Conservation (phyloP, 23 tunicate genomes). For the Styela plicata region DNA sequence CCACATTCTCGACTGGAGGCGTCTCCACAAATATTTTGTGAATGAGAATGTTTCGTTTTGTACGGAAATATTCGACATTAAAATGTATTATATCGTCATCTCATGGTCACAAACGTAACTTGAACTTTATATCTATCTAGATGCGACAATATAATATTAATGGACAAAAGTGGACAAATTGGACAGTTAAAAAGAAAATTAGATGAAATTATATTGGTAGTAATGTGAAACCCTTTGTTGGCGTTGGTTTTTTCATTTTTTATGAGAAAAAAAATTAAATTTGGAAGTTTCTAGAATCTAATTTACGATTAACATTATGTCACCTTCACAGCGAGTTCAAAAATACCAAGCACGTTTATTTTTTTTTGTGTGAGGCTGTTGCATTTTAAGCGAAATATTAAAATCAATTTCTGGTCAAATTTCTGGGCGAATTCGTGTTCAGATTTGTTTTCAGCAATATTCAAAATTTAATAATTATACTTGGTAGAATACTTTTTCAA, state of each 20-base stretch:
- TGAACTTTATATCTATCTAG: too few relatives aligned
- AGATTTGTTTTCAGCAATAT: too few relatives aligned
- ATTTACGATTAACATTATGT: too few relatives aligned
- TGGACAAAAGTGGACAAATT: not conserved
- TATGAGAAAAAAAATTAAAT: not conserved
- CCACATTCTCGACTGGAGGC: too few relatives aligned
- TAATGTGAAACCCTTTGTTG: not conserved
- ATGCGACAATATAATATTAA: not conserved
- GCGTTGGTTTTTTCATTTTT: too few relatives aligned
- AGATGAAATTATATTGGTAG: not conserved
- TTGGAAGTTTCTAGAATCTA: not conserved
- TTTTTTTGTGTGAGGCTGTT: not conserved
- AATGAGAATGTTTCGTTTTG: not conserved
- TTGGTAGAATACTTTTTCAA: too few relatives aligned
- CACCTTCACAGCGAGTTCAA: too few relatives aligned
- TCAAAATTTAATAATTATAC: too few relatives aligned
- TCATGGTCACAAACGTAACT: not conserved
- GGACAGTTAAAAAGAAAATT: too few relatives aligned
- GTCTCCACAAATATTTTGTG: too few relatives aligned
- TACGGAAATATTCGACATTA: not conserved
- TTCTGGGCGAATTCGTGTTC: not conserved
- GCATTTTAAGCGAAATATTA: not conserved
- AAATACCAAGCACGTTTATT: too few relatives aligned
- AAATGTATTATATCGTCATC: not conserved
- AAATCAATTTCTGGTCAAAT: not conserved